phyloP scores from a whole-genome alignment of 2,888 invertebrate species.

The Rugalucina vietnamica region DNA sequence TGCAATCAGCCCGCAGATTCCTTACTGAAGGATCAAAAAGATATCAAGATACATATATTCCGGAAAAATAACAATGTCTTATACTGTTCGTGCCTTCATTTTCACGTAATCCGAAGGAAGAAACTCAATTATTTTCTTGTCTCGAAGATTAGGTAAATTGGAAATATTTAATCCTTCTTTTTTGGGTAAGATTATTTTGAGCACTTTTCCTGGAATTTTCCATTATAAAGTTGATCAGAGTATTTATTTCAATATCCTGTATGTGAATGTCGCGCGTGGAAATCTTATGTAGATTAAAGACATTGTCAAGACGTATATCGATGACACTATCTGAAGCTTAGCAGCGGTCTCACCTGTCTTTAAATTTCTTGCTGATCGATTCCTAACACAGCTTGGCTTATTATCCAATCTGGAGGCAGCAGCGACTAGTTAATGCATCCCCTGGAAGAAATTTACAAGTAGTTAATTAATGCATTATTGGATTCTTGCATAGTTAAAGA shows the following conservation, averaged over 20 bases:
- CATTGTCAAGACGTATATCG: neutral
- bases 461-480: neutral
- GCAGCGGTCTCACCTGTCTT: neutral
- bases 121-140: slow-evolving; percentile 51
- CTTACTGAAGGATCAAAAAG: neutral
- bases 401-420: slow-evolving; percentile 11
- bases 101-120: slow-evolving; percentile 43
- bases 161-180: slow-evolving; percentile 40
- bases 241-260: slow-evolving; percentile 56
- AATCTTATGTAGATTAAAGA: slow-evolving; percentile 13
- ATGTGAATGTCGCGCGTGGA: slow-evolving; percentile 30
- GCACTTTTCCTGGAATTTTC: slow-evolving; percentile 49
- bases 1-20: neutral
- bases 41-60: neutral
- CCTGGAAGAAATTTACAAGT: slow-evolving; percentile 6
- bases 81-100: neutral
- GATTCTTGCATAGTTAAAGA: no score
- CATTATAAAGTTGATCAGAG: slow-evolving; percentile 53
- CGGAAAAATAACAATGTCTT: neutral
- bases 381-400: neutral
- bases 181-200: slow-evolving; percentile 46
- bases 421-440: neutral
- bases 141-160: slow-evolving; percentile 43
- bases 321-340: neutral
- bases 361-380: neutral